A percentile compares a stretch with the other conserved stretches of the same genome.
Conservation (phyloP, 2,113 vertebrate species). For the Lagopus muta region DNA sequence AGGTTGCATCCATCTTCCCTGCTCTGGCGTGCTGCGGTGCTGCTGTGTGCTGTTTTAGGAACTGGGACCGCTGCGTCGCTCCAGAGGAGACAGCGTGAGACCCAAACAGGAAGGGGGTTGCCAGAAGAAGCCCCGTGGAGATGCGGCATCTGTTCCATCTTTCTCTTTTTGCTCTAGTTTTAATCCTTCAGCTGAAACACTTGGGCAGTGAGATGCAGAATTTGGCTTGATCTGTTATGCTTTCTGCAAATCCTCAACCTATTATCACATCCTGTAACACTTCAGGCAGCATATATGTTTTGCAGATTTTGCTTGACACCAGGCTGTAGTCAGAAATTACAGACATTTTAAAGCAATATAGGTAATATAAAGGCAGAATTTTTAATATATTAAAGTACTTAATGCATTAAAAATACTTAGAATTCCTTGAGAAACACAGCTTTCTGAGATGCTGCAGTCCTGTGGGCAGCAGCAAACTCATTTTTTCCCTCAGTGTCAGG, state of each 20-base stretch:
- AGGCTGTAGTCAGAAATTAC: not conserved
- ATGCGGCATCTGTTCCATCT: constrained; percentile 48
- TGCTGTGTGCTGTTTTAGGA: not conserved
- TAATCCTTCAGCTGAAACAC: constrained; percentile 15
- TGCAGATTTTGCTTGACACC: not conserved
- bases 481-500: not conserved
- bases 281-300: constrained; percentile 7
- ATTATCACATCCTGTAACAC: not conserved
- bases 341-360: not conserved
- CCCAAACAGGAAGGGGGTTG: not conserved
- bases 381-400: not conserved
- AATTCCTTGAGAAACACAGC: not conserved
- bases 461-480: not conserved
- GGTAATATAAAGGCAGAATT: not conserved
- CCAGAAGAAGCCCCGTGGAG: constrained; percentile 12
- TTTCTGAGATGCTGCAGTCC: not conserved
- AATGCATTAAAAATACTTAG: not conserved
- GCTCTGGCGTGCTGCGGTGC: rapidly evolving
- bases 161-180: constrained; percentile 21
- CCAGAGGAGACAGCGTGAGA: constrained; percentile 4
- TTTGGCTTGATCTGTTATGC: constrained; percentile 20
- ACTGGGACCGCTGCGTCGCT: not conserved
- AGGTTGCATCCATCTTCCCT: not conserved
- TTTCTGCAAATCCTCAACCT: not conserved
- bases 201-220: not conserved